Evolutionary conservation across 2,888 invertebrate species (phyloP), one percentile per base, ranked within the genome.

Genomic region (Lissocephala sabroskyi): DNA sequence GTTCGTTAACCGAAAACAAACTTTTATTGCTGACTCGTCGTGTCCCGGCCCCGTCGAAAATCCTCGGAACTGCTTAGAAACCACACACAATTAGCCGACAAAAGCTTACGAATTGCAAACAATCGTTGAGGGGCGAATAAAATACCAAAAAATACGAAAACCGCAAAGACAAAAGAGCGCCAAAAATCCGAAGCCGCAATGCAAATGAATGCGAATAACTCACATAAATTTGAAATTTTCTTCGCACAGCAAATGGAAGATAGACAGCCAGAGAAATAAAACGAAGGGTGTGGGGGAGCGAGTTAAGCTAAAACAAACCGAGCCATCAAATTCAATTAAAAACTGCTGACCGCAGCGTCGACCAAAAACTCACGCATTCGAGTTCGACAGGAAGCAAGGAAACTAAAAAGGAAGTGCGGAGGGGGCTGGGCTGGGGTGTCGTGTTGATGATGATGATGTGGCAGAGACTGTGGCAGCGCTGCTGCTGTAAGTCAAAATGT

Each of bases 291-390:
- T n/a, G n/a, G 17, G 13, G 30, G 18, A 11, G 26, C 13, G n/a
- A 14, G n/a, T 2, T 35, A 19, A 18, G 35, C 35, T 41, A 50
- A 50, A 55, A 45, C 41, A 49, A 45, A 36, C 53, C 49, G 50
- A 56, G 55, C 50, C 46, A 51, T 65, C 57, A 57, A 67, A 76
- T 77, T 79, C 77, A 76, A 79, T 76, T 76, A 79, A 67, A 77
- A 76, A 71, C 53, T 63, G 76, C 77, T 74, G 79, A 74, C 51
- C 43, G 9, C 30, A 18, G 39, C 30, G 30, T 14, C 9, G 30
- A 30, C 49, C 18, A 13, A 42, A 32, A 28, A 36, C n/a, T 41
- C 13, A 16, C 7, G 9, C 14, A 35, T 13, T 45, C 18, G 41
- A 52, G 39, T 52, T 58, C 54, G 68, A 56, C 56, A 62, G 63